Evolutionary conservation across 2,113 vertebrate species (phyloP), one percentile per base, ranked within the genome.

Genomic region (Ceyx cyanopectus): DNA sequence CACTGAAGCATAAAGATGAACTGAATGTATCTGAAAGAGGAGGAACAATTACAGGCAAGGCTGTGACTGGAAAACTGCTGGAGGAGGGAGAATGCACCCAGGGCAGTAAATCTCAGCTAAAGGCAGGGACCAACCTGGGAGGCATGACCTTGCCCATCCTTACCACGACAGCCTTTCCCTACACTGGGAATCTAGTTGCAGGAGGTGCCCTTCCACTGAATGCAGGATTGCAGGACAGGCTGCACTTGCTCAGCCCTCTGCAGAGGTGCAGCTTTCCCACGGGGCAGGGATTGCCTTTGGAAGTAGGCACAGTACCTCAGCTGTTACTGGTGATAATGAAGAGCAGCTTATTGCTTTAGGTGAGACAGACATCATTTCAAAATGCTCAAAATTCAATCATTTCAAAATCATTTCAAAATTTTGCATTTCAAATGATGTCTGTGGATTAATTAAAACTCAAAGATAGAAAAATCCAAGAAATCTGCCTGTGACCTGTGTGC

Each of bases 11-110:
- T 45, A 50, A 66, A 70, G 75, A 79, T 41, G 74, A 79, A 85
- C 34, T 30, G 56, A 84, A 81, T 1, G 1, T 60, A 37, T 48
- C 73, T 91, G 87, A 94, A 81, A 76, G 66, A 73, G 73, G 75
- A 58, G 50, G 80, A 81, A 85, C 76, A 82, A 50, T 82, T 57
- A 62, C 79, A 92, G 81, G 86, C 92, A 87, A 92, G 78, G 43
- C 81, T 82, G 79, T 22, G 94, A 67, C 70, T 63, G 51, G 89
- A 81, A 80, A 87, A 53, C 87, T 81, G 24, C 74, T 30, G 84
- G 72, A 87, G 65, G 63, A 80, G 61, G 24, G 45, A 40, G 87
- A 82, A 85, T n/a, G 34, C 56, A 70, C 62, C 57, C 94, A 85
- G 70, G 61, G 57, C 45, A 87, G 43, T n/a, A 85, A 56, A 65